Percentiles rank a stretch among this genome's conserved stretches.
Conservation (phyloP, 2,113 vertebrate genomes). For the Terrapene triunguis region DNA sequence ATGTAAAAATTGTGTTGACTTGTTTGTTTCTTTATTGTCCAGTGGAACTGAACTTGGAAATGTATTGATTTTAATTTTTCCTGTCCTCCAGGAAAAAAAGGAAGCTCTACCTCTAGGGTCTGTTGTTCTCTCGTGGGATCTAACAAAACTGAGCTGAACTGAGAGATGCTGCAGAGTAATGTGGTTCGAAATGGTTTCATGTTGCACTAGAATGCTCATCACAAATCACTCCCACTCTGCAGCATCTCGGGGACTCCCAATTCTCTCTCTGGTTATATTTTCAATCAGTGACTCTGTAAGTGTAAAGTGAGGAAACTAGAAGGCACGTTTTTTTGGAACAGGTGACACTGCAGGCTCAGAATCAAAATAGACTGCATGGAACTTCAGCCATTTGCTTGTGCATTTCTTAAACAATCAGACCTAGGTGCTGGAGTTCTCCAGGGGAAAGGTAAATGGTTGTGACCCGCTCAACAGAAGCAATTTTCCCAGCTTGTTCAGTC, state of each 20-base stretch:
- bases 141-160: not conserved
- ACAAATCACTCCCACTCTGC: not conserved
- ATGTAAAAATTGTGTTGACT: not conserved
- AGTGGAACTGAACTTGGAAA: not conserved
- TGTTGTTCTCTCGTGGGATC: not conserved
- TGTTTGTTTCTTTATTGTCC: not conserved
- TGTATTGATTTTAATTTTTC: not conserved
- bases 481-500: not conserved
- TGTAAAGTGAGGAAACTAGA: not conserved
- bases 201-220: not conserved
- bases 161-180: not conserved
- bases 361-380: not conserved
- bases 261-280: not conserved
- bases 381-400: not conserved
- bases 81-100: not conserved
- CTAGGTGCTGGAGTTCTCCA: fast-evolving
- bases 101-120: not conserved
- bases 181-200: not conserved
- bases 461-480: not conserved
- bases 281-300: not conserved
- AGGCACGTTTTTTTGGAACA: not conserved
- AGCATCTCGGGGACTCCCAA: not conserved
- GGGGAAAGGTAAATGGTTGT: not conserved
- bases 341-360: not conserved
- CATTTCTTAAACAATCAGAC: not conserved